Base-by-base conservation (phyloP, 2,888 invertebrate species). In the Orthosia incerta region DNA sequence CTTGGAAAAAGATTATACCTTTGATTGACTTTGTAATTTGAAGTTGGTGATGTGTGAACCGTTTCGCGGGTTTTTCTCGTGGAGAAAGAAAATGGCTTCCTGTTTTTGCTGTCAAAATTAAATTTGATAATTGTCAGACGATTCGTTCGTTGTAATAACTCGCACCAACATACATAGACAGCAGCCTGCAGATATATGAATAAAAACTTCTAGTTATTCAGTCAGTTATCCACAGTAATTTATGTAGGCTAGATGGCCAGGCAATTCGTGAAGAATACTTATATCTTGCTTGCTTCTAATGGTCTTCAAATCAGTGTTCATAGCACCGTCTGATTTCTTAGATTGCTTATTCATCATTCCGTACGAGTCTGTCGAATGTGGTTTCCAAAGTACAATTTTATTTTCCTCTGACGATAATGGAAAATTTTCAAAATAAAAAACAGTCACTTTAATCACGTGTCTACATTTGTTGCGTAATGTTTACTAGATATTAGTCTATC, bases 11-110 rank as follows among this genome's bases (percentile, higher is more conserved):
- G 45, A 63, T 66, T 64, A 45, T 45, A 48, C 51, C 48, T 62
- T 79, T 71, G 64, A 83, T 74, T 71, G 61, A 59, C 26, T 79
- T 69, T 5, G 31, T 39, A 51, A 71, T 68, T 79, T 57, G 23
- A 20, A 7, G 13, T 3, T 48, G 2, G 16, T 46, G 5, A 55
- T 39, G 51, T 60, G 65, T 65, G 56, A 65, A 74, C 9, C 0
- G 11, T 51, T 50, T 18, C 2, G 20, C 4, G 26, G 48, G 11
- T 48, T 63, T 57, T 51, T 57, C 18, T 46, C 4, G n/a, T 4
- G 13, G 12, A 5, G 13, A 50, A n/a, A 68, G 20, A 78, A 46
- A 57, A 62, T 48, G 31, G 39, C n/a, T 23, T 31, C 23, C n/a
- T 23, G 5, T n/a, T 20, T 56, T 31, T 16, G 9, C 4, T 16